Conservation (phyloP, 2,797 vertebrate genomes). For the Xyrichtys novacula region DNA sequence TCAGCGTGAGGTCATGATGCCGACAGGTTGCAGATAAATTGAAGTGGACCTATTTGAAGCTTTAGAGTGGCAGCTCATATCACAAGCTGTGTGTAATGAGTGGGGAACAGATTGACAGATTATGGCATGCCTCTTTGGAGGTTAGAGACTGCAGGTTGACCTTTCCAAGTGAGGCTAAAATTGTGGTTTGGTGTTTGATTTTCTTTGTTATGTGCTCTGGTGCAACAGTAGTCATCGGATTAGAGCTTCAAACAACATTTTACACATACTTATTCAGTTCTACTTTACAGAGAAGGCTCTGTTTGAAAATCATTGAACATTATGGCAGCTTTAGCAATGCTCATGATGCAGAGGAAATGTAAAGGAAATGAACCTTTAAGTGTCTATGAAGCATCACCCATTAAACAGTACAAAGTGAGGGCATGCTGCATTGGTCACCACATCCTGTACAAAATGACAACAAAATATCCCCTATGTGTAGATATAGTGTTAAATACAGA, state of each 20-base stretch:
- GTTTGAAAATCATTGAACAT: neutral
- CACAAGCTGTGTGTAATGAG: slow-evolving; percentile 63
- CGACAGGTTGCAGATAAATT: slow-evolving; percentile 76
- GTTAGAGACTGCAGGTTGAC: slow-evolving; percentile 38
- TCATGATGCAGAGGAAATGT: neutral
- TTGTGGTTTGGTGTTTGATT: slow-evolving; percentile 11
- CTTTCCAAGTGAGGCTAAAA: slow-evolving; percentile 29
- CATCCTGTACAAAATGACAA: no score
- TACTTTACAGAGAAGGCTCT: neutral
- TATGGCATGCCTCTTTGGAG: slow-evolving; percentile 55
- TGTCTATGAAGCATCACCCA: slow-evolving; percentile 10
- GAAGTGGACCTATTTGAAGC: slow-evolving; percentile 76
- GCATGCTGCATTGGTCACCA: no score
- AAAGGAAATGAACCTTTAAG: no score
- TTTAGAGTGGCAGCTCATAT: slow-evolving; percentile 69
- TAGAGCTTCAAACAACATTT: no score
- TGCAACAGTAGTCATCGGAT: no score
- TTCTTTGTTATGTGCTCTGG: no score
- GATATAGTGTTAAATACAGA: neutral
- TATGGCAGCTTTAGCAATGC: neutral
- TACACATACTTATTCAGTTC: no score
- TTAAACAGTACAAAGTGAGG: no score
- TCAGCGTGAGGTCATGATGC: slow-evolving; percentile 50
- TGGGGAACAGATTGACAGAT: slow-evolving; percentile 58
- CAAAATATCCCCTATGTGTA: neutral